Evolutionary conservation across 2,888 invertebrate genomes (phyloP), one percentile per base, ranked within the genome.

Genomic region (Megalurothrips usitatus): DNA sequence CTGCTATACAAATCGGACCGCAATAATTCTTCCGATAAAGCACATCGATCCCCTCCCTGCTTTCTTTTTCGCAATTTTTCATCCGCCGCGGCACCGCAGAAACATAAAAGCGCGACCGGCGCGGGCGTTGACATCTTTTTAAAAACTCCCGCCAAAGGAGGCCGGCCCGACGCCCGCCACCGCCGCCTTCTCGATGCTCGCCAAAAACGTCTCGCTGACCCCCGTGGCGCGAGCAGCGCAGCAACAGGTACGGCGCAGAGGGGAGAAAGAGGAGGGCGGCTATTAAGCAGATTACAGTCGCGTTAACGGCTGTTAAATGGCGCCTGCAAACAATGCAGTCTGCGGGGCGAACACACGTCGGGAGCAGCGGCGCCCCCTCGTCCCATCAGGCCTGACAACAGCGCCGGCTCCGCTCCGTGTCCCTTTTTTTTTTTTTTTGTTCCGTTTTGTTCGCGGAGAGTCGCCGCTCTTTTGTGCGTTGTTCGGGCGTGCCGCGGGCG

Each of bases 261-360:
- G 68, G 4, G 26, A 75, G 68, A 26, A 26, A 75, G 68, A 75
- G 26, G 19, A 1, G 8, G 68, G 12, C 26, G 9, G 23, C 68
- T 26, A 23, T 23, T 75, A 75, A 75, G 26, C 23, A 75, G 23
- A 75, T 75, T 75, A 75, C 23, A 75, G 68, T 23, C 68, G 26
- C 68, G 68, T 75, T 75, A 75, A 75, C 68, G 68, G 68, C 68
- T 26, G 68, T 75, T 75, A 75, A 75, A 75, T 26, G 1, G 23
- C 68, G 68, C 68, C 68, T 75, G 68, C 68, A 75, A 75, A 75
- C 68, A 75, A 75, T 75, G 52, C 52, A 12, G 68, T 6, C 49
- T 2, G 52, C 3, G 52, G 52, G 6, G 52, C 10, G 52, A 2
- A 2, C 14, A 19, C 14, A 52, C 52, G 19, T 52, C 1, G 6